Percentiles rank a stretch among this genome's conserved stretches.
phyloP scores from a whole-genome alignment of 2,797 vertebrate species.

The Chiroxiphia lanceolata region DNA sequence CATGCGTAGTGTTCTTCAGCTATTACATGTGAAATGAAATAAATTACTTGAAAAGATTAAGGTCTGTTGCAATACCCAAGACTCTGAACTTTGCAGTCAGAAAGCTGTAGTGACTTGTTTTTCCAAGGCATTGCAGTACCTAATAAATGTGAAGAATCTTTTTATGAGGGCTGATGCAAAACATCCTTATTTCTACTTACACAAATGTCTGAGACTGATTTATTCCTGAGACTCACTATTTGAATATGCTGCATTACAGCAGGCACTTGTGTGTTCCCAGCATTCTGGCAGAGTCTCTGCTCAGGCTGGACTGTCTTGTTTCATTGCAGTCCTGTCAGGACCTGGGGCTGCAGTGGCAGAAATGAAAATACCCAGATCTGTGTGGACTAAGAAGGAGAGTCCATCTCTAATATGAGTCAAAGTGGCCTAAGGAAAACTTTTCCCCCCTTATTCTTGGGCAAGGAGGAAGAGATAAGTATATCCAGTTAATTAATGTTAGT shows the following conservation, averaged over 20 bases:
- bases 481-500: not conserved
- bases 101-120: not conserved
- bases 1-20: not conserved
- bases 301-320: not conserved
- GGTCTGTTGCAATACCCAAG: not conserved
- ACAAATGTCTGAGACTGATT: not conserved
- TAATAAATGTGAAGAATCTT: not conserved
- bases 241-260: not conserved
- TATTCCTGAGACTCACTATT: not conserved
- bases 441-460: not conserved
- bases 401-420: not conserved
- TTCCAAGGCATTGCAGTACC: not conserved
- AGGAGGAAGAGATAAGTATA: not conserved
- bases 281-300: not conserved
- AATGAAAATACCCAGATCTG: not conserved
- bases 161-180: not conserved
- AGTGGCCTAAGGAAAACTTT: not conserved
- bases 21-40: not conserved
- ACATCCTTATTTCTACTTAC: not conserved
- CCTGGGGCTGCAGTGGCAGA: not conserved
- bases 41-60: not conserved
- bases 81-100: not conserved
- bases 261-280: not conserved
- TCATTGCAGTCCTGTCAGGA: not conserved
- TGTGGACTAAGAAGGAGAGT: not conserved